Evolutionary conservation across 2,797 vertebrate genomes (phyloP), one percentile per base, ranked within the genome.

Genomic region (Chaenodraco wilsoni): DNA sequence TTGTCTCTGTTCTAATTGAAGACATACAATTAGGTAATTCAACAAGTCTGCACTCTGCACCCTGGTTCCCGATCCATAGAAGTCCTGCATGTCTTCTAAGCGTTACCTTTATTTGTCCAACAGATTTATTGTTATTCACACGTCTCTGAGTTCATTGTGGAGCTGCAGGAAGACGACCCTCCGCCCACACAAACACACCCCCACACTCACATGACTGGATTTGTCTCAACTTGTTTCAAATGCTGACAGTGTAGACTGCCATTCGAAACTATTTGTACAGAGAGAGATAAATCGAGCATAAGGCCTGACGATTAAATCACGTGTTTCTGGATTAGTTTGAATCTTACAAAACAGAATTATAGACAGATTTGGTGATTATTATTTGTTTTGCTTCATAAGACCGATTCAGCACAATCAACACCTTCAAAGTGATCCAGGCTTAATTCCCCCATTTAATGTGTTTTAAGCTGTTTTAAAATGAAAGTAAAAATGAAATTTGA

Each of bases 51-150:
- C 33, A 9, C 33, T 37, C 33, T 37, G 33, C 33, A 9, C 33
- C 33, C 27, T 27, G 27, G 27, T 27, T 27, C 1, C 27, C 27
- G 5, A 27, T 27, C 23, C 33, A 33, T 33, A 33, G 33, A 2
- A 37, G 52, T 33, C 27, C 16, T 9, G 33, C 33, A 9, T 7
- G 33, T 37, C 33, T 37, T 37, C 8, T 37, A 37, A 6, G 33
- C 50, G 54, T 50, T 60, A 43, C 2, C 23, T 23, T 41, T 12
- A 8, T 16, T 56, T 61, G 60, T 59, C 48, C 3, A 21, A 2
- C 48, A 58, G 67, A 74, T 78, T 84, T n/a, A n/a, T n/a, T 43
- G 65, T 74, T 86, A 73, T 49, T 87, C 69, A 63, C 79, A 66
- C 19, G 9, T 60, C 51, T 67, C 69, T 66, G 72, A 65, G n/a